Conservation (phyloP, 2,797 vertebrate genomes). For the Loris lydekkerianus region DNA sequence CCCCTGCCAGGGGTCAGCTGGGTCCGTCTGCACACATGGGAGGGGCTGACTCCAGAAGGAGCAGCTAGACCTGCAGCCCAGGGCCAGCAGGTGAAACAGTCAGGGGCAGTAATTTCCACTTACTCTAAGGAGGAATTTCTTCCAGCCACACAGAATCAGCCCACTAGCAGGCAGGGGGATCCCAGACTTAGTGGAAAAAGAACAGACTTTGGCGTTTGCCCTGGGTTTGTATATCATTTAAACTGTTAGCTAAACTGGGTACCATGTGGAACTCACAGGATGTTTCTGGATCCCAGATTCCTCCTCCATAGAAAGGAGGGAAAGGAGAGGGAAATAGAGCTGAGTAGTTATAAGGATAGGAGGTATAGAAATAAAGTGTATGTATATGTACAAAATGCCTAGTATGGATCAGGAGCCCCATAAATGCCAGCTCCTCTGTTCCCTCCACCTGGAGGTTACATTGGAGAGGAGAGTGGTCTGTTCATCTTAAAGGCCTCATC, state of each 20-base stretch:
- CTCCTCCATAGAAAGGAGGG: accelerated
- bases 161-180: background rate
- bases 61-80: accelerated
- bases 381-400: background rate
- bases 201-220: background rate
- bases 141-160: background rate
- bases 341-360: background rate
- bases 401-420: background rate
- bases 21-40: accelerated
- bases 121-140: background rate
- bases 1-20: background rate
- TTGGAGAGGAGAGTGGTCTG: background rate
- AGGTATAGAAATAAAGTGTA: background rate
- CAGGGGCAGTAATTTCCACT: background rate
- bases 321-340: background rate
- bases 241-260: background rate
- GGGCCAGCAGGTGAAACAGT: background rate
- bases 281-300: background rate
- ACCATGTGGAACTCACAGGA: background rate
- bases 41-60: too few species aligned
- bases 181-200: background rate
- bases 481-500: background rate
- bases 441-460: background rate
- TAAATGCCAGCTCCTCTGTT: background rate
- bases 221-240: background rate